These are phyloP conservation scores for Hesperia comma DNA, from an alignment of 2,888 invertebrate species.

Conservation along the genomic window DNA sequence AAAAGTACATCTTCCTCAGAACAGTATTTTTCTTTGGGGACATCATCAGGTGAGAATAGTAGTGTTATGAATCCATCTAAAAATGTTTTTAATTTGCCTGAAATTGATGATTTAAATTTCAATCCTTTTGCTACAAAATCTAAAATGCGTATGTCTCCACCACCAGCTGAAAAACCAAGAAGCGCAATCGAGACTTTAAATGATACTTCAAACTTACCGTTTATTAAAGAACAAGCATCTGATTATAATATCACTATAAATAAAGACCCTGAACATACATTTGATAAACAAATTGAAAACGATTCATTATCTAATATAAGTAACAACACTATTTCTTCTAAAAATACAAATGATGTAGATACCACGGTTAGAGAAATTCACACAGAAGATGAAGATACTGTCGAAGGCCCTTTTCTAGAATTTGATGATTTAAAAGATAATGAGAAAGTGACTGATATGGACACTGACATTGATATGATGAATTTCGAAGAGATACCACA, in stretches of 20 bases:
- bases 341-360: conserved; percentile 57
- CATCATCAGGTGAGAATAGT: conserved; percentile 48
- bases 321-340: conserved; percentile 57
- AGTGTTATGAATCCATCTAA: conserved; percentile 42
- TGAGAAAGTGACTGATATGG: conserved; percentile 54
- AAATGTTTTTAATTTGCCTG: conserved; percentile 72
- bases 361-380: conserved; percentile 61
- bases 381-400: conserved; percentile 77
- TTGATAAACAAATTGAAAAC: conserved; percentile 45
- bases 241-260: neutral
- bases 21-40: conserved; percentile 57
- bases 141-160: conserved; percentile 50
- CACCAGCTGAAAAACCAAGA: conserved; percentile 18
- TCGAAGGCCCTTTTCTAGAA: conserved; percentile 75
- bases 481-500: conserved; percentile 59
- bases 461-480: conserved; percentile 58
- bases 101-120: conserved; percentile 67
- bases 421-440: conserved; percentile 55
- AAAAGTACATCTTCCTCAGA: conserved; percentile 60
- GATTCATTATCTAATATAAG: conserved; percentile 48
- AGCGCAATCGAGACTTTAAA: conserved; percentile 43
- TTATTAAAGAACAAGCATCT: neutral
- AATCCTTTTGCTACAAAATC: conserved; percentile 68
- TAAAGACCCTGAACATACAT: conserved; percentile 5
- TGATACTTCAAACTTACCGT: conserved; percentile 40